phyloP scores from a whole-genome alignment of 2,888 invertebrate genomes.

The Encarsia formosa region DNA sequence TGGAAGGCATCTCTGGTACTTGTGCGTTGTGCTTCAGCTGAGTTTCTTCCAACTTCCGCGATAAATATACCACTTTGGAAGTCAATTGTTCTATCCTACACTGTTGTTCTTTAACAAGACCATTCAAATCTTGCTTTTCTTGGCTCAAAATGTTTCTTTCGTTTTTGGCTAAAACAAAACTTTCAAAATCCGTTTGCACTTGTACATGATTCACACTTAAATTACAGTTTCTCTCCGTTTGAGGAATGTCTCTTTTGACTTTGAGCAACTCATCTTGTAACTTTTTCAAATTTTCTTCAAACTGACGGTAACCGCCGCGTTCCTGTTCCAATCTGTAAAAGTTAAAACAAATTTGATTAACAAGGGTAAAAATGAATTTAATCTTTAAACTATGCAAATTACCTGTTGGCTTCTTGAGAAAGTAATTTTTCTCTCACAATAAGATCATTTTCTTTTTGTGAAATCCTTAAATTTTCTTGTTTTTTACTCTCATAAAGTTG shows the following conservation, averaged over 20 bases:
- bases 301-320: slow-evolving; percentile 35
- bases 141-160: slow-evolving; percentile 35
- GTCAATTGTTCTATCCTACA: slow-evolving; percentile 45
- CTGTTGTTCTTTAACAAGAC: slow-evolving; percentile 41
- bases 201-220: slow-evolving; percentile 31
- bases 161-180: slow-evolving; percentile 22
- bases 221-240: slow-evolving; percentile 16
- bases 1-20: slow-evolving; percentile 29
- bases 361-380: slow-evolving; percentile 2
- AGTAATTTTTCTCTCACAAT: slow-evolving; percentile 41
- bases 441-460: slow-evolving; percentile 41
- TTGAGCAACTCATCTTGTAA: slow-evolving; percentile 41
- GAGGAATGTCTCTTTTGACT: slow-evolving; percentile 33
- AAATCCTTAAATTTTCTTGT: slow-evolving; percentile 34
- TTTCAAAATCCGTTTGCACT: slow-evolving; percentile 41
- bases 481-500: slow-evolving; percentile 35
- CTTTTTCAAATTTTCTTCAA: slow-evolving; percentile 41
- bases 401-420: slow-evolving; percentile 42
- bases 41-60: slow-evolving; percentile 43
- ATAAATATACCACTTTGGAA: slow-evolving; percentile 38
- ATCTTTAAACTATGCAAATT: slow-evolving; percentile 4
- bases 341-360: neutral
- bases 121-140: slow-evolving; percentile 42
- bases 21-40: slow-evolving; percentile 32
- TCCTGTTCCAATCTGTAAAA: slow-evolving; percentile 41